A percentile compares a stretch with the other conserved stretches of the same genome.
Evolutionary conservation across 2,113 vertebrate species (phyloP).

Genomic region (Dascyllus trimaculatus): DNA sequence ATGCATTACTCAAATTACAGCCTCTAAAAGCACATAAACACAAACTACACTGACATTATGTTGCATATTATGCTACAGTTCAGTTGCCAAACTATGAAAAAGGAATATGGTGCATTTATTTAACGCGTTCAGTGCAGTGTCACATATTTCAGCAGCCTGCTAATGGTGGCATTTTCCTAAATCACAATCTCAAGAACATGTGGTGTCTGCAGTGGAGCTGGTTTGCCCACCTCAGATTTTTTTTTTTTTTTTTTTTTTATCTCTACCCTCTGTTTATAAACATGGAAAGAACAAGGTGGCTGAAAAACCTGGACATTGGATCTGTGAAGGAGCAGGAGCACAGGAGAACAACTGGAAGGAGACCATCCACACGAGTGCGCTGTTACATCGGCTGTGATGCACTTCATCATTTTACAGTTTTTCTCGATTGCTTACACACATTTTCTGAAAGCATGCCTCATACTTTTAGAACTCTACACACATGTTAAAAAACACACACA

Average conservation of each 20-base stretch:
- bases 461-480: no score
- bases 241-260: constrained; percentile 48
- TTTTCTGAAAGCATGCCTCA: no score
- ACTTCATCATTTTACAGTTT: neutral
- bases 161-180: neutral
- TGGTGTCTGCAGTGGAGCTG: constrained; percentile 40
- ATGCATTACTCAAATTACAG: neutral
- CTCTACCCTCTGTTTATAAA: constrained; percentile 86
- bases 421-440: no score
- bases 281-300: constrained; percentile 85
- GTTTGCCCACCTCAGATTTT: constrained; percentile 48
- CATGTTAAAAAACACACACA: no score
- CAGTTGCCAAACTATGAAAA: no score
- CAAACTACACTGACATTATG: neutral
- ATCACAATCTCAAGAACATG: constrained; percentile 39
- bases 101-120: neutral
- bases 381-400: neutral
- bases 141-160: constrained; percentile 23
- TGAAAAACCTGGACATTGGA: constrained; percentile 79
- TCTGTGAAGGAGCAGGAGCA: constrained; percentile 19
- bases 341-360: neutral
- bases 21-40: neutral
- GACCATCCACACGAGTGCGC: constrained; percentile 44
- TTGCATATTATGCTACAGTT: neutral
- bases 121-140: no score